phyloP scores from a whole-genome alignment of 1,140 invertebrate species.

The Drosophila nigrodunni region DNA sequence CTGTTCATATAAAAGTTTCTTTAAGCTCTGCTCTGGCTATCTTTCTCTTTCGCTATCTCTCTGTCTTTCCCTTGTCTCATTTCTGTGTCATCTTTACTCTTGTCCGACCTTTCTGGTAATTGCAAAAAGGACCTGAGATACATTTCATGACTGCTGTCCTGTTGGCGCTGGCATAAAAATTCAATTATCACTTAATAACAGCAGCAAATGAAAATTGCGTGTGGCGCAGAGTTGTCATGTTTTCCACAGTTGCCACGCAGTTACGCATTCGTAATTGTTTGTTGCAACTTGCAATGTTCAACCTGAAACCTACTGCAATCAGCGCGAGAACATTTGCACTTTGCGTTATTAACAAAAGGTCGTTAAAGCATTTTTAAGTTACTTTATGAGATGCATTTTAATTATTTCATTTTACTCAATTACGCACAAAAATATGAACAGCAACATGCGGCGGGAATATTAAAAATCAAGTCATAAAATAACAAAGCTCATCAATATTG shows the following conservation, averaged over 20 bases:
- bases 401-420: conserved; percentile 77
- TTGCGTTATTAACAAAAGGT: conserved; percentile 79
- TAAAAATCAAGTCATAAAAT: conserved; percentile 21
- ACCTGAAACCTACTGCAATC: conserved; percentile 36
- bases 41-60: background rate
- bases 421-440: conserved; percentile 46
- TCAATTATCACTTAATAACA: conserved; percentile 82
- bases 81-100: conserved; percentile 16
- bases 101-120: conserved; percentile 24
- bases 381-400: conserved; percentile 71
- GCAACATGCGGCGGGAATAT: conserved; percentile 14
- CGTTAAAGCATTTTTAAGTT: conserved; percentile 75
- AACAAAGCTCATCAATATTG: background rate
- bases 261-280: conserved; percentile 42
- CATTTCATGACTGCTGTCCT: conserved; percentile 34
- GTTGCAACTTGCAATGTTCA: conserved; percentile 25
- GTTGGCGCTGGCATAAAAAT: conserved; percentile 69
- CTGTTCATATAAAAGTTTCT: too few relatives aligned
- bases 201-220: conserved; percentile 70
- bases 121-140: conserved; percentile 37
- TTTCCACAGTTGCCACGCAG: conserved; percentile 6
- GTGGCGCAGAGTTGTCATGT: conserved; percentile 46
- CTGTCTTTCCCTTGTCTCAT: background rate
- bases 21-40: too few relatives aligned
- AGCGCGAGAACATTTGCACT: conserved; percentile 68